Base-by-base conservation (phyloP, 2,113 vertebrate species). In the Lepisosteus oculatus region DNA sequence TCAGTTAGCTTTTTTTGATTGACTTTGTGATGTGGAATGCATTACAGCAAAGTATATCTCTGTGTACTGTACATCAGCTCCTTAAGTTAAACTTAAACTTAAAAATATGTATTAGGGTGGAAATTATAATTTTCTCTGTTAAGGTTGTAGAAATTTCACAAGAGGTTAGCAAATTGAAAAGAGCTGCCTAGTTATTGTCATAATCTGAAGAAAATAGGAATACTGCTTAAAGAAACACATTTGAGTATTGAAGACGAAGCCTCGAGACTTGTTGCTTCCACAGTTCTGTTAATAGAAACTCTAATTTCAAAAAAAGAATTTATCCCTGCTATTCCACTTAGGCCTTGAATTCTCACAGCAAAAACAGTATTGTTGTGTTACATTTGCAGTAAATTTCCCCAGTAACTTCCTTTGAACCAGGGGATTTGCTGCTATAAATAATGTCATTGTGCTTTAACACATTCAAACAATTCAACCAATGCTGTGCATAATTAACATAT, bases 401-500 rank as follows among this genome's bases (percentile, higher is more conserved):
- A 59, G 9, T 29, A 65, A 12, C 17, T 17, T 7, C 62, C 17
- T 29, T 43, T 7, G 9, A 42, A 17, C 62, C 2, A 5, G 42
- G 17, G 62, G 42, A 8, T 5, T 3, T 65, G 62, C 17, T 65
- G 62, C 42, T 65, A 65, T 65, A 41, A 65, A 65, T 12, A 65
- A 15, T 29, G 9, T 29, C 42, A 65, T 65, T 65, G 17, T 65
- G 62, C 62, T 65, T 41, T 8, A 42, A 41, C 62, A 65, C 69
- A 71, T 72, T 74, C 54, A 64, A n/a, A 56, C 61, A 69, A 41
- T 15, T 83, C 75, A 77, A 77, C 83, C 81, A 79, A 85, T 72
- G 76, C 79, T 77, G 78, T 74, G 3, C 76, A 80, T 83, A 79
- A 84, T 88, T 88, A 82, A 78, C 83, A 88, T 65, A 65, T 65